phyloP scores from a whole-genome alignment of 2,888 invertebrate species.

The Apocheima hispidaria region DNA sequence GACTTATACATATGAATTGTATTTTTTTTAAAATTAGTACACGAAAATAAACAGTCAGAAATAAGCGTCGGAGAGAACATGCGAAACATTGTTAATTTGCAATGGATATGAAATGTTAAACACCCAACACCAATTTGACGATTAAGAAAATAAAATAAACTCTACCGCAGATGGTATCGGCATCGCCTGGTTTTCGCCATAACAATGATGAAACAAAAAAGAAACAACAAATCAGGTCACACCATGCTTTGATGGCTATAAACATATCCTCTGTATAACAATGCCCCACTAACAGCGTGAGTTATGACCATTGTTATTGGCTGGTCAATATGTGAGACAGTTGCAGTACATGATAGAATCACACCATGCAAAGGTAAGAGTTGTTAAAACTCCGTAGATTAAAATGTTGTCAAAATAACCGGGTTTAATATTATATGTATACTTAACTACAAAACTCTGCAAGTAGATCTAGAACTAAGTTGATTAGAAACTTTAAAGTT shows the following conservation, averaged over 20 bases:
- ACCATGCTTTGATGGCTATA: slow-evolving; percentile 71
- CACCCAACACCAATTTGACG: slow-evolving; percentile 60
- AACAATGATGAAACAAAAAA: slow-evolving; percentile 81
- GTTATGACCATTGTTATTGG: slow-evolving; percentile 9
- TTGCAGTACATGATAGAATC: slow-evolving; percentile 17
- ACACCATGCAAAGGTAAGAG: slow-evolving; percentile 32
- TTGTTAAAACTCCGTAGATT: slow-evolving; percentile 1
- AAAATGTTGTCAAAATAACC: background rate
- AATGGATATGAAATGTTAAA: slow-evolving; percentile 45
- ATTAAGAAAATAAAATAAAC: slow-evolving; percentile 68
- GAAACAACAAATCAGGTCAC: slow-evolving; percentile 69
- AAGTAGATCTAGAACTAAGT: background rate
- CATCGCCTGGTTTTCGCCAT: slow-evolving; percentile 87
- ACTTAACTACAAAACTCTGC: slow-evolving; percentile 9
- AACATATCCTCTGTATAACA: slow-evolving; percentile 12
- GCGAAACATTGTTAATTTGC: slow-evolving; percentile 6
- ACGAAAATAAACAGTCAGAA: background rate
- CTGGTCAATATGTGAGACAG: background rate
- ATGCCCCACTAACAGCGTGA: background rate
- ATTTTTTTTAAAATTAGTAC: background rate
- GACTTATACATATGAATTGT: too few species aligned
- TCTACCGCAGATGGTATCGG: slow-evolving; percentile 90
- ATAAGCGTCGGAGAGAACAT: slow-evolving; percentile 34
- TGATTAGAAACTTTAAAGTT: background rate
- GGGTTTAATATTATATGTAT: slow-evolving; percentile 1